These are phyloP conservation scores for Alca torda DNA, from an alignment of 2,797 vertebrate species.

Conservation along the genomic window DNA sequence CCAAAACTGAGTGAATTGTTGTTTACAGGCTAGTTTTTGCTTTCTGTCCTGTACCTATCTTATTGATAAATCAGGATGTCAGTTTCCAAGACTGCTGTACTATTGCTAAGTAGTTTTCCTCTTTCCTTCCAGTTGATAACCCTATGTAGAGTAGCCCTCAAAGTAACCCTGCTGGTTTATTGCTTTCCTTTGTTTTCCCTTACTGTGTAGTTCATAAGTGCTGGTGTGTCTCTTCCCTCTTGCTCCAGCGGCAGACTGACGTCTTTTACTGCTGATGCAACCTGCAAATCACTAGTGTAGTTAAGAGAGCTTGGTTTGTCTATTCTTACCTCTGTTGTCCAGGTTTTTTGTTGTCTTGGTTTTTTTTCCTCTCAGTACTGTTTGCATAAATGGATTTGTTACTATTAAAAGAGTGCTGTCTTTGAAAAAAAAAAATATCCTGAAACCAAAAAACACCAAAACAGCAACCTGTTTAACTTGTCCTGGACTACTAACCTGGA, in stretches of 20 bases:
- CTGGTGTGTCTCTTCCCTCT: neutral
- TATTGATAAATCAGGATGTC: neutral
- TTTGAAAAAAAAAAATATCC: neutral
- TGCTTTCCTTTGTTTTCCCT: neutral
- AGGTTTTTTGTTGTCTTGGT: neutral
- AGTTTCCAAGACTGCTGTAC: neutral
- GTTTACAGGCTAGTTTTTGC: neutral
- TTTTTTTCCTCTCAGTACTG: neutral
- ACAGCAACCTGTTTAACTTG: neutral
- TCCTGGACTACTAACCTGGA: neutral
- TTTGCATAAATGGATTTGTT: neutral
- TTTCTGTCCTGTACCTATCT: neutral
- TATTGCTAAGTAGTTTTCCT: neutral
- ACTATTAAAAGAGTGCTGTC: neutral
- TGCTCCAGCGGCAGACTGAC: neutral
- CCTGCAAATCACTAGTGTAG: neutral
- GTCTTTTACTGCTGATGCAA: conserved; percentile 25
- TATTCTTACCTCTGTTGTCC: neutral
- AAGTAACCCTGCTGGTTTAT: neutral
- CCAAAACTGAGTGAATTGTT: neutral
- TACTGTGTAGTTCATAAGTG: neutral
- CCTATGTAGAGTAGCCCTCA: neutral
- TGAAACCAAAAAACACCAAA: neutral
- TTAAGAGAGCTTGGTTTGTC: neutral
- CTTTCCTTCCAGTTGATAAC: neutral